These are phyloP conservation scores for Sebastes matsubarae DNA, from an alignment of 2,797 vertebrate genomes.

Conservation along the genomic window DNA sequence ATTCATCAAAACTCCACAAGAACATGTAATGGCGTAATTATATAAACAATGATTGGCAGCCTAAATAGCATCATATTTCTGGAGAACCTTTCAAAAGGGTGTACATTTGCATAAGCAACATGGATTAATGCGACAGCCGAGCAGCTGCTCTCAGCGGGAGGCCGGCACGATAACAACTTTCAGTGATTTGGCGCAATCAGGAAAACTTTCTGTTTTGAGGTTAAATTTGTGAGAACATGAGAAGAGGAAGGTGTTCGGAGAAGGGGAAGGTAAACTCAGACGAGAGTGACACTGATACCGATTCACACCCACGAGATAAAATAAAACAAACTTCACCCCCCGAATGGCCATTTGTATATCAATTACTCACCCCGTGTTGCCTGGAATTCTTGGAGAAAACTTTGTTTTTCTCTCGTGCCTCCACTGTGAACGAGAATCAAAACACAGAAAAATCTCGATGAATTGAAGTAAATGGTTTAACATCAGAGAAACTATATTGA, in stretches of 20 bases:
- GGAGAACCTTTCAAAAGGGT: slow-evolving; percentile 81
- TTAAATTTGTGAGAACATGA: slow-evolving; percentile 51
- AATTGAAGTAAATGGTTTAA: not conserved
- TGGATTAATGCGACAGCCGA: slow-evolving; percentile 73
- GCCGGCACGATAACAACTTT: slow-evolving; percentile 68
- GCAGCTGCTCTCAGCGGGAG: slow-evolving; percentile 83
- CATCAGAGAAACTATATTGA: not conserved
- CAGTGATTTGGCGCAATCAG: slow-evolving; percentile 84
- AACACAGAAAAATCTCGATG: too few relatives aligned
- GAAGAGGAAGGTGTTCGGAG: slow-evolving; percentile 11
- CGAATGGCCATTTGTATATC: not conserved
- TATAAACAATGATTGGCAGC: slow-evolving; percentile 84
- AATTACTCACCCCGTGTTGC: not conserved
- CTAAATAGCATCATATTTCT: slow-evolving; percentile 79
- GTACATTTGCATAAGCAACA: slow-evolving; percentile 84
- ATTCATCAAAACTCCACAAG: slow-evolving; percentile 65
- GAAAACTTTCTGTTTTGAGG: slow-evolving; percentile 71
- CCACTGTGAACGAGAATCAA: too few relatives aligned
- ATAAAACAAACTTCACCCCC: not conserved
- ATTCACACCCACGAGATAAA: not conserved
- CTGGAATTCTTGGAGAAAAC: too few relatives aligned
- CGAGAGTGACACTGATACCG: not conserved
- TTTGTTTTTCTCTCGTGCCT: too few relatives aligned
- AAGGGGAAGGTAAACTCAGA: slow-evolving; percentile 14
- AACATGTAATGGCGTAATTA: slow-evolving; percentile 68